Evolutionary conservation across 1,140 invertebrate species (phyloP).

Genomic region (Bombus polaris): DNA sequence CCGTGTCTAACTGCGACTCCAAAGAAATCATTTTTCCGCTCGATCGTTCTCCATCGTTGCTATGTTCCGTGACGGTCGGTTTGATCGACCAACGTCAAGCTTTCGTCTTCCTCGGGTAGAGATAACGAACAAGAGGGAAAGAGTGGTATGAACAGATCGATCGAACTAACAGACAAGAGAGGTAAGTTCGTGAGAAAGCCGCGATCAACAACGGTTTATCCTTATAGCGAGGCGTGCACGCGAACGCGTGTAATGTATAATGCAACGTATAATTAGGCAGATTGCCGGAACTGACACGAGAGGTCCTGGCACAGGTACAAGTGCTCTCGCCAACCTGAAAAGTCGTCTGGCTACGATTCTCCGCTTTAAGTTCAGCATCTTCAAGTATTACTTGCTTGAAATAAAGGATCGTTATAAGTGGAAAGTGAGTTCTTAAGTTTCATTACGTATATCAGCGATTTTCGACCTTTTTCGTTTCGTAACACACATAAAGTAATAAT

Average conservation of each 20-base stretch:
- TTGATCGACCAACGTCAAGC: conserved; percentile 19
- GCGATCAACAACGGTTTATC: conserved; percentile 16
- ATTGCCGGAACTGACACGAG: conserved; percentile 20
- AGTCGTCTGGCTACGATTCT: not conserved
- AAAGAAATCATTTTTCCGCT: not conserved
- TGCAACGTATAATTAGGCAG: conserved; percentile 42
- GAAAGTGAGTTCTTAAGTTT: too few relatives aligned
- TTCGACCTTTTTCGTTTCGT: too few relatives aligned
- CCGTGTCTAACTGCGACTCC: not conserved
- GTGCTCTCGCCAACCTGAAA: not conserved
- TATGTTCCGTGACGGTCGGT: not conserved
- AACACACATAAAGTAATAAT: too few relatives aligned
- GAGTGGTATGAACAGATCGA: not conserved
- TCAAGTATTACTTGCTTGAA: too few relatives aligned
- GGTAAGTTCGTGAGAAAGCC: conserved; percentile 38
- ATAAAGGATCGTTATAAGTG: too few relatives aligned
- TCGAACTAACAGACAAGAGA: not conserved
- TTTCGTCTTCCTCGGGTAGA: not conserved
- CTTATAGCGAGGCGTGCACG: conserved; percentile 23
- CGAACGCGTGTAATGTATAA: conserved; percentile 32
- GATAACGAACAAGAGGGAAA: conserved; percentile 14
- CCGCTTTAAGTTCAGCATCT: not conserved
- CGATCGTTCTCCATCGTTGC: not conserved
- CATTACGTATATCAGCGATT: too few relatives aligned
- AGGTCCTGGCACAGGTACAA: conserved; percentile 5